Base-by-base conservation (phyloP, 2,797 vertebrate genomes). In the Rallus crepitans region DNA sequence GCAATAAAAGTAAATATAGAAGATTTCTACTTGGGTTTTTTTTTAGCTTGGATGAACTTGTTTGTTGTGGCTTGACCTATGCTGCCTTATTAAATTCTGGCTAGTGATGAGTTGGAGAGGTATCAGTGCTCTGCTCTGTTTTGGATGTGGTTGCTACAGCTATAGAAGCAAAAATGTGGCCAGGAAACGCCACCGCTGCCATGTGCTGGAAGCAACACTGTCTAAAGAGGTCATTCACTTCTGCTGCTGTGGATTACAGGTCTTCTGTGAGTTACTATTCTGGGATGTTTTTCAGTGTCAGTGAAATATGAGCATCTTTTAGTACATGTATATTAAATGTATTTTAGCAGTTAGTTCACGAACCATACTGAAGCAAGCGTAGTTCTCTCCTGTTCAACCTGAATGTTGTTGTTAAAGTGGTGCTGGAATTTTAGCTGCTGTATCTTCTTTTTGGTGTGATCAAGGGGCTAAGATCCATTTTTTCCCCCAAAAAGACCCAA, bases 201-300 rank as follows among this genome's bases (percentile, higher is more conserved):
- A 1, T 15, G 15, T 45, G n/a, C 56, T 90, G 56, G 56, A 70
- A 42, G 47, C 61, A 68, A 30, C 0, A 0, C 23, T 61, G 11
- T 55, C 53, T 69, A 18, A 69, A 50, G 53, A 52, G n/a, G 23
- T 89, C 47, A 47, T 59, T 55, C 0, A 3, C 17, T 63, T 60
- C 33, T 88, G 28, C 35, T 1, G 0, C 50, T 69, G 24, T 33
- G 20, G 88, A 28, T 93, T 70, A 39, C 45, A 47, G 6, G 24
- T 57, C 23, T 33, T 50, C 50, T 13, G 2, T 28, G 31, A 80
- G 27, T 61, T 78, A 9, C 6, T 81, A 0, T 53, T 72, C 33
- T 66, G 47, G 79, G 59, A 13, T 72, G 45, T 42, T 52, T 71
- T 53, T 65, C 20, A 31, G 9, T 31, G 27, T 37, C 45, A 53